A percentile compares a stretch with the other conserved stretches of the same genome.
Evolutionary conservation across 2,888 invertebrate species (phyloP).

Genomic region (Argyresthia goedartella): DNA sequence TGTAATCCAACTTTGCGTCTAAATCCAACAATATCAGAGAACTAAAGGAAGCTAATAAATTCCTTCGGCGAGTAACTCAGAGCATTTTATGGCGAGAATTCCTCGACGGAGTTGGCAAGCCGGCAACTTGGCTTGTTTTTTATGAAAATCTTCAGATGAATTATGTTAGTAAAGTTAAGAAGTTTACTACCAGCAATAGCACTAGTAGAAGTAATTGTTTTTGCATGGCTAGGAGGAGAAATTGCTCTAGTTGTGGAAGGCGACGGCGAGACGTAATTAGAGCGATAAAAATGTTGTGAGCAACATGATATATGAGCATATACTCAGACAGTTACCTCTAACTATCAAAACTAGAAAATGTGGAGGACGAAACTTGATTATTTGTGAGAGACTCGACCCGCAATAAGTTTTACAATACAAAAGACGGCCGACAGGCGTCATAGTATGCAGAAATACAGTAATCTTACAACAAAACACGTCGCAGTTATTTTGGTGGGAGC

Average conservation of each 20-base stretch:
- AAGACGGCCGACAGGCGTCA: no score
- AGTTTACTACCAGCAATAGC: background rate
- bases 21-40: background rate
- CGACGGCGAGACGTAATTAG: background rate
- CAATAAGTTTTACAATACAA: no score
- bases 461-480: background rate
- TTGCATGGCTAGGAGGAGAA: background rate
- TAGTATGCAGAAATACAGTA: background rate
- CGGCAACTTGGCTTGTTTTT: background rate
- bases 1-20: background rate
- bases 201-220: background rate
- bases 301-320: background rate
- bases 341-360: no score
- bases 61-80: background rate
- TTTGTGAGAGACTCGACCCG: no score
- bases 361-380: no score
- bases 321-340: background rate
- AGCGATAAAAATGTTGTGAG: background rate
- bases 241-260: background rate
- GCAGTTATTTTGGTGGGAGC: background rate
- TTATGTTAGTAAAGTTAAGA: background rate
- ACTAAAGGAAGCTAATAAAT: constrained; percentile 3
- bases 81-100: constrained; percentile 1
- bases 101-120: background rate
- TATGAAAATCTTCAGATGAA: constrained; percentile 1